Evolutionary conservation across 2,113 vertebrate genomes (phyloP).

Genomic region (Notarius quadriscutis): DNA sequence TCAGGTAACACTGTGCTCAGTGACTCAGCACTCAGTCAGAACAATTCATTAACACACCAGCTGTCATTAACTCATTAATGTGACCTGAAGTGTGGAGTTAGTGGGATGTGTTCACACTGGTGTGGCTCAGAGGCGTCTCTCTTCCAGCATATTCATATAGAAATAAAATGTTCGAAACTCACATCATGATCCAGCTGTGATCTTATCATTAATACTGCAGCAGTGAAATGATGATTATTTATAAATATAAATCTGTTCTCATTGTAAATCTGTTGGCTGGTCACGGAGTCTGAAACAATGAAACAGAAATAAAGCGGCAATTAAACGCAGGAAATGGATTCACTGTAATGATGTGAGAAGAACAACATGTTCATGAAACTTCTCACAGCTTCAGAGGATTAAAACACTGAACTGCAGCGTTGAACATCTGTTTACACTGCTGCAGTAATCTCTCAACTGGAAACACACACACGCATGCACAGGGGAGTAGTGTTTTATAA

Average conservation of each 20-base stretch:
- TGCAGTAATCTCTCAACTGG: background rate
- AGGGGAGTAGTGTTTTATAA: background rate
- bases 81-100: background rate
- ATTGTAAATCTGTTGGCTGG: background rate
- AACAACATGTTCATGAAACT: background rate
- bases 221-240: background rate
- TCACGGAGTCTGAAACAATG: background rate
- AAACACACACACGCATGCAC: background rate
- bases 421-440: background rate
- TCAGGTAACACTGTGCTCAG: background rate
- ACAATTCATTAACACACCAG: background rate
- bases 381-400: background rate
- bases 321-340: background rate
- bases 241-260: background rate
- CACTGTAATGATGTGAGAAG: background rate
- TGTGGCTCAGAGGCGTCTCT: background rate
- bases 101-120: background rate
- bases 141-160: background rate
- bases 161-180: background rate
- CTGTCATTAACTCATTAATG: background rate
- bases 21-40: background rate
- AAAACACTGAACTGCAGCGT: background rate
- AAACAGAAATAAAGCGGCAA: background rate
- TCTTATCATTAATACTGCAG: background rate
- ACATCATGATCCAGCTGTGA: background rate